These are phyloP conservation scores for Actinernus sp. DNA, from an alignment of 92 coral and sea anemone genomes.

Conservation along the genomic window DNA sequence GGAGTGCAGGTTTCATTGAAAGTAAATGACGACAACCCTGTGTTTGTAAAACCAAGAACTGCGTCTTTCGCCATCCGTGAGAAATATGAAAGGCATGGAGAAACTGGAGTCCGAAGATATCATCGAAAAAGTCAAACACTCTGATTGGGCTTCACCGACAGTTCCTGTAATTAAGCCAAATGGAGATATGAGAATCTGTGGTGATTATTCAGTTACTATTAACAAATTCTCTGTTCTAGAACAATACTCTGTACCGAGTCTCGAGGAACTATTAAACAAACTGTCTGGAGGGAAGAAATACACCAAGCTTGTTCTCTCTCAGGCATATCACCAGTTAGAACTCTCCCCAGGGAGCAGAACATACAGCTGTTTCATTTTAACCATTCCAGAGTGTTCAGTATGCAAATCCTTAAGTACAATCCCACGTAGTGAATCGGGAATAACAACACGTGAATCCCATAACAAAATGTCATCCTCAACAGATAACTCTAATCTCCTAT, in stretches of 20 bases:
- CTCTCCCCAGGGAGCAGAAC: conserved; percentile 35
- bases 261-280: conserved; percentile 40
- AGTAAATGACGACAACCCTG: conserved; percentile 27
- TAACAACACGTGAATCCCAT: too few species aligned
- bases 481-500: too few species aligned
- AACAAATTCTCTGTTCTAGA: conserved; percentile 38
- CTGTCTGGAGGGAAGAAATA: conserved; percentile 41
- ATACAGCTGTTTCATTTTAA: too few species aligned
- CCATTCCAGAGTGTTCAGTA: too few species aligned
- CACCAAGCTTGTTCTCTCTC: conserved; percentile 58
- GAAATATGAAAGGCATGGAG: conserved; percentile 31
- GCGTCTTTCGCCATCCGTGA: conserved; percentile 58
- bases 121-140: conserved; percentile 56
- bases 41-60: conserved; percentile 28
- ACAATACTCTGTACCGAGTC: conserved; percentile 48
- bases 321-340: conserved; percentile 64
- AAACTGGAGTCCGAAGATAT: conserved; percentile 44
- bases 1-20: conserved; percentile 50
- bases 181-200: conserved; percentile 39
- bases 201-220: conserved; percentile 46
- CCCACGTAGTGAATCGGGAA: too few species aligned
- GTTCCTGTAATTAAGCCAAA: conserved; percentile 42
- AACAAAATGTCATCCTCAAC: too few species aligned
- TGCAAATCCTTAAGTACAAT: too few species aligned
- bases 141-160: conserved; percentile 61